These are phyloP conservation scores for Phrynosoma blainvillii DNA, from an alignment of 2,113 vertebrate species.

Conservation along the genomic window DNA sequence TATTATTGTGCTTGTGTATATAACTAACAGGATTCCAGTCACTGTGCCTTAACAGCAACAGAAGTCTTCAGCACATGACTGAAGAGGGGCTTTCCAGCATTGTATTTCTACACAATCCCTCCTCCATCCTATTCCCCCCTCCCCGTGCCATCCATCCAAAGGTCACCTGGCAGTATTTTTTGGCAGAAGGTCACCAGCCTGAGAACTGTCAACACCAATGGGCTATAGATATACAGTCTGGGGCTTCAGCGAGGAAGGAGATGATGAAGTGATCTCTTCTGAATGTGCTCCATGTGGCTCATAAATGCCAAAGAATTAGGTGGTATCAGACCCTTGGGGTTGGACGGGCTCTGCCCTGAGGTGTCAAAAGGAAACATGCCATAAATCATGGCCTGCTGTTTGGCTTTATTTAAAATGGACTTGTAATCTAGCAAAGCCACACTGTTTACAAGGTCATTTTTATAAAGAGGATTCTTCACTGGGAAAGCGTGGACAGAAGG, in stretches of 20 bases:
- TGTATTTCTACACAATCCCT: not conserved
- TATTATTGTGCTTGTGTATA: not conserved
- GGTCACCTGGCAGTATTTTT: not conserved
- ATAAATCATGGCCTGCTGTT: slow-evolving; percentile 41
- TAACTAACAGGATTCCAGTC: no score
- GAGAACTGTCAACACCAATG: not conserved
- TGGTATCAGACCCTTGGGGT: not conserved
- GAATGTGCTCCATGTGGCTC: not conserved
- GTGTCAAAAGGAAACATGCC: slow-evolving; percentile 42
- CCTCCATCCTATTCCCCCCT: not conserved
- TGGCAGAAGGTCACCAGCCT: not conserved
- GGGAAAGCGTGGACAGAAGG: not conserved
- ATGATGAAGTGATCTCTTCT: accelerated
- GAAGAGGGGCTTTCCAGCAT: not conserved
- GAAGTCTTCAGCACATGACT: not conserved
- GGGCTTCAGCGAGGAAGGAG: not conserved
- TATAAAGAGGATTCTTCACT: not conserved
- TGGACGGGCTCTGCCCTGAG: not conserved
- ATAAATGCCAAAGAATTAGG: slow-evolving; percentile 16
- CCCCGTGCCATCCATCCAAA: no score
- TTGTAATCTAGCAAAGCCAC: not conserved
- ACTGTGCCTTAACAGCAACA: not conserved
- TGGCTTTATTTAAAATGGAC: not conserved
- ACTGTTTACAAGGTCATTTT: not conserved
- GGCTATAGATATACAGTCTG: not conserved